Evolutionary conservation across 2,888 invertebrate species (phyloP), one percentile per base, ranked within the genome.

Genomic region (Drosophila merina): DNA sequence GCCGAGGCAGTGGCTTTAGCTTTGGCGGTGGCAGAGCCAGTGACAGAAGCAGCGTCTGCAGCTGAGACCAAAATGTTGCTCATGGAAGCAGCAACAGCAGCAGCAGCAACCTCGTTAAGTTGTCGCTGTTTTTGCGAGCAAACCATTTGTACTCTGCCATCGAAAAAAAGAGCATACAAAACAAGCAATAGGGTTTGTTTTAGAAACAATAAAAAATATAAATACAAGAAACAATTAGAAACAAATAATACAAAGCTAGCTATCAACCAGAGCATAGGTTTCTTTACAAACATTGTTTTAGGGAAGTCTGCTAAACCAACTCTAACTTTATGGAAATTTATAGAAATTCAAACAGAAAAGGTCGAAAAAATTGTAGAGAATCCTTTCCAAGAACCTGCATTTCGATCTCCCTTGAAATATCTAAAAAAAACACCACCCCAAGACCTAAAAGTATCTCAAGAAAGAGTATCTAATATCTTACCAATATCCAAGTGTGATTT

Each of bases 81-180:
- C 31, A 38, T 51, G n/a, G 56, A 20, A 14, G 20, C 68, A 54
- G 31, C 54, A 36, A 6, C 57, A 55, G 7, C 12, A 36, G 4
- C 38, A 50, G 45, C 66, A 55, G 44, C 48, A 30, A 25, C 49
- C 40, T 70, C 47, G 70, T 70, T 70, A 70, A 66, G 30, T 40
- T 59, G 66, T 48, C 48, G 57, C 64, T 64, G 49, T 60, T 62
- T 60, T 60, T 56, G 70, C 73, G 33, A 58, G 28, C 38, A 57
- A 74, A 76, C 63, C 56, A 66, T 76, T 64, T 49, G 12, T 76
- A 38, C 60, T 5, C 68, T 76, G 5, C 4, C 30, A 31, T 10
- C 3, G 5, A 0, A 30, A 4, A 7, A 20, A 0, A 47, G 70
- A 31, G 63, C 9, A 50, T 45, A 25, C 0, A 3, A 2, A 9